Evolutionary conservation across 2,888 invertebrate genomes (phyloP).

Genomic region (Ectemnius continuus): DNA sequence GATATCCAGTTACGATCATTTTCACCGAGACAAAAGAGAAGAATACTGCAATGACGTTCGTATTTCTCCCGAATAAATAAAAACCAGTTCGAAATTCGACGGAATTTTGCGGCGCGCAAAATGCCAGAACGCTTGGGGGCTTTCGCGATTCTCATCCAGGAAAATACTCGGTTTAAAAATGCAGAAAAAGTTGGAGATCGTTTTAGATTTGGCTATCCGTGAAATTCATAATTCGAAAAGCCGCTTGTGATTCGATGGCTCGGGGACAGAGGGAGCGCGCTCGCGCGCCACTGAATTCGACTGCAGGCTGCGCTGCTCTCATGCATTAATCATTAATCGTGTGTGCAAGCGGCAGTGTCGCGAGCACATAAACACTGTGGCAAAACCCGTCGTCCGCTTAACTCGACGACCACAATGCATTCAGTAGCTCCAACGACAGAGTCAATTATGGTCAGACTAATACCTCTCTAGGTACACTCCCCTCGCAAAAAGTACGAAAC

Average conservation of each 20-base stretch:
- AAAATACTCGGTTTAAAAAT: not conserved
- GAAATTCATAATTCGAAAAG: constrained; percentile 1
- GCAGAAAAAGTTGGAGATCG: not conserved
- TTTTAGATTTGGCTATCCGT: not conserved
- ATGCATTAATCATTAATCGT: constrained; percentile 9
- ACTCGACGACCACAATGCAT: not conserved
- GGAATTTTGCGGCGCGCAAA: too few species aligned
- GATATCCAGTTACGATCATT: too few species aligned
- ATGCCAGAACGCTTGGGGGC: too few species aligned
- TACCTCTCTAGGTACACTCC: not conserved
- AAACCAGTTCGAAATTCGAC: too few species aligned
- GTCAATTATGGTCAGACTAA: constrained; percentile 5
- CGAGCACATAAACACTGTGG: not conserved
- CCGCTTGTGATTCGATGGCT: not conserved
- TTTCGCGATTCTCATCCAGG: too few species aligned
- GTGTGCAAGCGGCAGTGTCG: not conserved
- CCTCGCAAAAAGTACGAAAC: not conserved
- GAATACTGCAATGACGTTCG: too few species aligned
- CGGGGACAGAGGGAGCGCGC: not conserved
- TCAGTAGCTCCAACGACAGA: not conserved
- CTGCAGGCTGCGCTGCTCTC: constrained; percentile 1
- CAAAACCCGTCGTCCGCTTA: not conserved
- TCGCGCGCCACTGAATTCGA: not conserved
- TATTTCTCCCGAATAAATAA: too few species aligned
- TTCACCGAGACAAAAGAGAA: too few species aligned